Evolutionary conservation across 2,113 vertebrate genomes (phyloP), one percentile per base, ranked within the genome.

Genomic region (Megalops atlanticus): DNA sequence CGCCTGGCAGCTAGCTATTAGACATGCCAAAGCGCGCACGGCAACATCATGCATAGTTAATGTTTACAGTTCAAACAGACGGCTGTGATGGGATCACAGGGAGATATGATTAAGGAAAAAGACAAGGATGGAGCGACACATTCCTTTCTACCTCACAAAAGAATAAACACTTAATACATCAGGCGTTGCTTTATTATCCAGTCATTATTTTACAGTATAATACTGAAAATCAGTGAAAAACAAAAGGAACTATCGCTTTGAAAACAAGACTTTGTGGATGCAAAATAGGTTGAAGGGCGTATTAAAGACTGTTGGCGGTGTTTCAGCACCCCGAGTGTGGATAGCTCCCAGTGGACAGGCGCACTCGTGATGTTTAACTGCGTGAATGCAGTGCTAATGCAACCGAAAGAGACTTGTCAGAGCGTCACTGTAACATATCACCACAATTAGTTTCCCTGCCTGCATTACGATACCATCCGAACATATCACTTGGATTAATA

Each of bases 71-170:
- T 79, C 68, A 64, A 79, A 31, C 0, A 49, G 45, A 73, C 47
- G 41, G 78, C 41, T 69, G 73, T 41, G 73, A n/a, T 75, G 73
- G 49, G 33, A 77, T 33, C 49, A 38, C 24, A 49, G 24, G 35
- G 47, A n/a, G 2, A 49, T 35, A 27, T 64, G 10, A 27, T 4
- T 49, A 77, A 33, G 49, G 24, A 49, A 77, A 38, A 36, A 31
- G 14, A 77, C 8, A 39, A 24, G 4, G 24, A 27, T 18, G 49
- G 0, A 36, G 24, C 54, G 58, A 18, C 35, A n/a, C 38, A 15
- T 64, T 14, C 76, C 24, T 43, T 12, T 11, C 24, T 24, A 6
- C 16, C 49, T 54, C 49, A 24, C 49, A 16, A 54, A 21, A 21
- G 49, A 54, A 54, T 54, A 54, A 54, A 54, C 49, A 21, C 49